Evolutionary conservation across 2,797 vertebrate genomes (phyloP), one percentile per base, ranked within the genome.

Genomic region (Anguilla pacifica): DNA sequence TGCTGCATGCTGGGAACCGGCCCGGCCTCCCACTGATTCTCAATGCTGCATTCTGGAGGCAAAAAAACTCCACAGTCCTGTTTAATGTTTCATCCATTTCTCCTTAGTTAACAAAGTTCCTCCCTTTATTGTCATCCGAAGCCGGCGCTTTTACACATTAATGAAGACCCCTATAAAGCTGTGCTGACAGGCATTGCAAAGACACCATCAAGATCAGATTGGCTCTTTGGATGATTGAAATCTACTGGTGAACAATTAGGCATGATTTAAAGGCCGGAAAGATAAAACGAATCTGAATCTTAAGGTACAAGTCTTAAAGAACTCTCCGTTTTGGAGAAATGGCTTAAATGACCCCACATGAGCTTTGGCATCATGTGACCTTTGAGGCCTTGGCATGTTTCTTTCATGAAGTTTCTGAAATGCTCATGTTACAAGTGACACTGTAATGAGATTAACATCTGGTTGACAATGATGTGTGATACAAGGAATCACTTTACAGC

Each of bases 1-100:
- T 79, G 74, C 35, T 79, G 79, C 46, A 51, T 43, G 39, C 79
- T 82, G 79, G 46, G 43, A 35, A n/a, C 79, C 28, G 3, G 25
- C 77, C 19, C 35, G 35, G 4, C 5, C 35, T 43, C 39, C 19
- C 43, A 22, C 77, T 9, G 43, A 22, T 81, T 51, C 46, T 51
- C 43, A 49, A 11, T 51, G 25, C 79, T 82, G 79, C 79, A 49
- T n/a, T 82, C 79, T 51, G 79, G 79, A 82, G 46, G 79, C 79
- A 82, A 11, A 49, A 13, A 82, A 17, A 79, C 15, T 39, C 31
- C 2, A 22, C 74, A 19, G 35, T 43, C 17, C 74, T 43, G 39
- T 43, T 46, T 46, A 39, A 46, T 46, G 35, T 79, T 43, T 43
- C 39, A 43, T 43, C 17, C 74, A 19, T 43, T 79, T 17, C 74